These are phyloP conservation scores for Nasonia longicornis DNA, from an alignment of 1,140 invertebrate species.

Conservation along the genomic window DNA sequence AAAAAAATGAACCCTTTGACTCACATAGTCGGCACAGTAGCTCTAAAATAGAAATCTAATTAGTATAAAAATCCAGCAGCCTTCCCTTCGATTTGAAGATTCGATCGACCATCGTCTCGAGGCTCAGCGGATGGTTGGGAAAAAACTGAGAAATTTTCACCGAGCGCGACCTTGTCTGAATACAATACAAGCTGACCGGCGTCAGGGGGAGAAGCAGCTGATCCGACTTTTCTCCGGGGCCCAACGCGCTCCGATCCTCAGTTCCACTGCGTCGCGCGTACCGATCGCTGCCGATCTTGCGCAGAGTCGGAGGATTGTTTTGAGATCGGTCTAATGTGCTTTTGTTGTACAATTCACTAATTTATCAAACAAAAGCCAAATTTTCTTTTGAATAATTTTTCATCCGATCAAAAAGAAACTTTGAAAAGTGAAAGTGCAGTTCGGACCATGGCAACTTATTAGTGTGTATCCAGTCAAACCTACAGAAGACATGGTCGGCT, in stretches of 20 bases:
- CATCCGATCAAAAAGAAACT: too few relatives aligned
- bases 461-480: neutral
- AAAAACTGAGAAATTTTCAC: neutral
- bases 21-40: too few relatives aligned
- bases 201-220: neutral
- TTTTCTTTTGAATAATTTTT: too few relatives aligned
- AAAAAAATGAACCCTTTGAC: too few relatives aligned
- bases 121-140: neutral
- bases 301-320: neutral
- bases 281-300: neutral
- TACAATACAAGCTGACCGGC: neutral
- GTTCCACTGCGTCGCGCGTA: neutral
- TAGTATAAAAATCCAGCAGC: neutral
- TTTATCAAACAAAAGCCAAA: too few relatives aligned
- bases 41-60: neutral
- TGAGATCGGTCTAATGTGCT: neutral
- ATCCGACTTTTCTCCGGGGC: neutral
- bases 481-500: slow-evolving; percentile 9
- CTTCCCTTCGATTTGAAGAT: neutral
- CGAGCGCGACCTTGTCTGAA: neutral
- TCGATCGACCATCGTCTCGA: neutral
- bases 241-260: neutral
- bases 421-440: neutral
- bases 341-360: neutral
- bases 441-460: slow-evolving; percentile 11